A percentile compares a stretch with the other conserved stretches of the same genome.
Evolutionary conservation across 2,113 vertebrate species (phyloP).

Genomic region (Acrocephalus arundinaceus): DNA sequence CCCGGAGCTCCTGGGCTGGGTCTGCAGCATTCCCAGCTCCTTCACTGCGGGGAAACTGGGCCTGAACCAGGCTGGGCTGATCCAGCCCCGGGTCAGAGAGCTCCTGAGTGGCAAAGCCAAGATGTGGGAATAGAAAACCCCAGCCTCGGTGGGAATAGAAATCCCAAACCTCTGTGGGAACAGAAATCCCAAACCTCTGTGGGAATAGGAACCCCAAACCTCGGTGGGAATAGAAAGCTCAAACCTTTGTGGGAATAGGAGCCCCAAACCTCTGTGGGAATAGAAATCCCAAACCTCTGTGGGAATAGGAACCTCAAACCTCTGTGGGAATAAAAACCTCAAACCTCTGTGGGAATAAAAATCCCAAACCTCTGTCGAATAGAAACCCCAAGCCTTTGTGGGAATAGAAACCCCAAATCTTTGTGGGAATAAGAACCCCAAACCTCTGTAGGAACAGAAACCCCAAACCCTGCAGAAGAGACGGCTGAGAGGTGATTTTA

Average conservation of each 20-base stretch:
- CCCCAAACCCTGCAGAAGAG: not conserved
- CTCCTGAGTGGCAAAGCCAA: not conserved
- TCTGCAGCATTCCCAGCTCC: not conserved
- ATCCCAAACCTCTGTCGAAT: no score
- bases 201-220: not conserved
- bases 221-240: accelerated
- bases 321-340: no score
- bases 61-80: not conserved
- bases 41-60: accelerated
- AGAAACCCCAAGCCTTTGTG: no score
- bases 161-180: no score
- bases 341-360: no score
- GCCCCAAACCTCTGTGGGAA: no score
- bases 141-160: no score
- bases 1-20: accelerated
- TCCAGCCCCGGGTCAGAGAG: accelerated
- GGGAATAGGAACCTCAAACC: not conserved
- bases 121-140: not conserved
- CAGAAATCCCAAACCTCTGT: not conserved
- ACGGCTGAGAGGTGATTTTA: accelerated
- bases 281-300: not conserved
- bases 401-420: no score
- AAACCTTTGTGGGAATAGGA: not conserved
- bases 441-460: accelerated
- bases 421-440: not conserved